Base-by-base conservation (phyloP, 2,797 vertebrate species). In the Rhynchonycteris naso region DNA sequence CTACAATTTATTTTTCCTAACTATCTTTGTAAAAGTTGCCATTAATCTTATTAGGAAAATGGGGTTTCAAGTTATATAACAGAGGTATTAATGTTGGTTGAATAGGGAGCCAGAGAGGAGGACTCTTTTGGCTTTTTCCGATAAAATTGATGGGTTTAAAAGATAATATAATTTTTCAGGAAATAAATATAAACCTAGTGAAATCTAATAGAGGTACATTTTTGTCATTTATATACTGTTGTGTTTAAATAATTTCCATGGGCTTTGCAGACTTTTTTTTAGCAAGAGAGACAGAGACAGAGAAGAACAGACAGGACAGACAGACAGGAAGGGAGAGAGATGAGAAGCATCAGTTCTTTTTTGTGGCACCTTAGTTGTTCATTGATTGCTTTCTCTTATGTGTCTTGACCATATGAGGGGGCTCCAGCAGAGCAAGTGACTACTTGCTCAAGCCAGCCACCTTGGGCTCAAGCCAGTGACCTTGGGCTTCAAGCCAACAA, bases 31-130 rank as follows among this genome's bases (percentile, higher is more conserved):
- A 86, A 78, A 93, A 93, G 65, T 69, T 89, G n/a, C 43, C 14
- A 4, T 84, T 91, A 79, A 50, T 88, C 19, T 92, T 93, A 35
- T 84, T 90, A 83, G 61, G 33, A 81, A 92, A 93, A 75, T 38
- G 65, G 5, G 8, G 78, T 88, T 95, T 87, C 18, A 89, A 80
- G 7, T 95, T 86, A 3, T 56, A 19, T 91, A 82, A 63, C 59
- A 52, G 8, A 75, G 58, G 28, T 66, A 21, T 47, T 95, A 71
- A 68, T 71, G 43, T 80, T 92, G 54, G 47, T 93, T 97, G 35
- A 82, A 69, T 16, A 43, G 33, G 88, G 52, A 93, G 82, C 26
- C 0, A 24, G 9, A 63, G 59, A 30, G 81, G 30, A 88, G 9
- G 43, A 93, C 59, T 91, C 59, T 76, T 93, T 5, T 68, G 47